Evolutionary conservation across 2,113 vertebrate genomes (phyloP), one percentile per base, ranked within the genome.

Genomic region (Eonycteris spelaea): DNA sequence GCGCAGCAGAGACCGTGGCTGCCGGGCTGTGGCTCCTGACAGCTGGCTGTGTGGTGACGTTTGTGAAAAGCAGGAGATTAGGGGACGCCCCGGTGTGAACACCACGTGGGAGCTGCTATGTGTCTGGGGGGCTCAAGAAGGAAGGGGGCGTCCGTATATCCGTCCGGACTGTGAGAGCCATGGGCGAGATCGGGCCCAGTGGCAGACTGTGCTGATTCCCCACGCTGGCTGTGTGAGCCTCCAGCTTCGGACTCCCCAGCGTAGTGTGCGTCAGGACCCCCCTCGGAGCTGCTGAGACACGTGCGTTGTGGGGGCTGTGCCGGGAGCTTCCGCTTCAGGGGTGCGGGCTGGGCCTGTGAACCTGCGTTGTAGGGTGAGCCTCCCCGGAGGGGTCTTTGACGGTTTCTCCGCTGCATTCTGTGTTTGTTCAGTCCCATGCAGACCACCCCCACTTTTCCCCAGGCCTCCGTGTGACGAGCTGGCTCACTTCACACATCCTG

Each of bases 101-200:
- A 16, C 78, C 1, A 0, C 0, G 16, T 30, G 51, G 70, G 43
- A 28, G 9, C 7, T 28, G 21, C 11, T 0, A 7, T 22, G 18
- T 4, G 7, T 19, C 24, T 55, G 28, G 11, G 24, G 16, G 28
- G 77, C 43, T 13, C 22, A 28, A 67, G 51, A 77, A 68, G 22
- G 57, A 26, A 57, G 1, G 22, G 45, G 33, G 22, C 6, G 2
- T 38, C 35, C 1, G 2, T 11, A 40, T 19, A 19, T 67, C 80
- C 51, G 14, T 38, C 65, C 28, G 51, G 43, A 86, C 38, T 6
- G 40, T 30, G 33, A 48, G 28, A 75, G 26, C 21, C 26, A 33
- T 53, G 30, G 7, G 43, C 43, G 43, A 45, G 43, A 7, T 45
- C 43, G 9, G 43, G 43, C 43, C 1, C 7, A 14, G 51, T 14